A percentile compares a stretch with the other conserved stretches of the same genome.
Evolutionary conservation across 1,140 invertebrate species (phyloP).

Genomic region (Protaetia brevitarsis): DNA sequence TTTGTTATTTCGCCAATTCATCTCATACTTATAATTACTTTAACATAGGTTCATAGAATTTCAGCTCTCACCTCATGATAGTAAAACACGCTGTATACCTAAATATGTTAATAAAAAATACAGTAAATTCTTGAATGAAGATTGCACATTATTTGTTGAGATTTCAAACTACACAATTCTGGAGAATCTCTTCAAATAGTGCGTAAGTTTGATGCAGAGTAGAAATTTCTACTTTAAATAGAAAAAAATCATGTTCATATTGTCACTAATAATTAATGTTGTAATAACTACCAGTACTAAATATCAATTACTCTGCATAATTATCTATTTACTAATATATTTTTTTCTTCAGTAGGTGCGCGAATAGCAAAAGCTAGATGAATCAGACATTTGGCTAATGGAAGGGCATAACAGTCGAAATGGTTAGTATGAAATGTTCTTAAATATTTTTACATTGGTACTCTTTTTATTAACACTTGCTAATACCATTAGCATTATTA

Average conservation of each 20-base stretch:
- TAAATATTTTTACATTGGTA: neutral
- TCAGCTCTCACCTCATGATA: neutral
- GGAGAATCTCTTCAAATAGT: too few species aligned
- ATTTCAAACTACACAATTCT: too few species aligned
- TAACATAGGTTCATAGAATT: neutral
- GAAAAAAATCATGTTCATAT: too few species aligned
- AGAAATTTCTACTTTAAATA: too few species aligned
- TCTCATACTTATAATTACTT: neutral
- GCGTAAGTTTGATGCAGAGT: too few species aligned
- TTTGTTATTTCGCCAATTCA: neutral
- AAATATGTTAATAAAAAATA: neutral
- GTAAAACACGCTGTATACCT: conserved; percentile 10
- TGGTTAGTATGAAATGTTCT: neutral
- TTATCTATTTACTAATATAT: neutral
- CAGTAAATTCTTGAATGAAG: neutral
- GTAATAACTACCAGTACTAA: neutral
- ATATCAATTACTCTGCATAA: neutral
- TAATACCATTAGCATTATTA: too few species aligned
- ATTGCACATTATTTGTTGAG: too few species aligned
- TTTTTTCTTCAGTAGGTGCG: conserved; percentile 13
- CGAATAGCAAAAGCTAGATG: conserved; percentile 1
- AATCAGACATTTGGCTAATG: neutral
- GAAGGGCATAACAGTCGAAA: neutral
- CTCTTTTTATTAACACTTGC: neutral
- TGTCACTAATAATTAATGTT: neutral